Percentiles rank a stretch among this genome's conserved stretches.
These are phyloP conservation scores for Erpobdella octoculata DNA, from an alignment of 2,888 invertebrate genomes.

Conservation along the genomic window DNA sequence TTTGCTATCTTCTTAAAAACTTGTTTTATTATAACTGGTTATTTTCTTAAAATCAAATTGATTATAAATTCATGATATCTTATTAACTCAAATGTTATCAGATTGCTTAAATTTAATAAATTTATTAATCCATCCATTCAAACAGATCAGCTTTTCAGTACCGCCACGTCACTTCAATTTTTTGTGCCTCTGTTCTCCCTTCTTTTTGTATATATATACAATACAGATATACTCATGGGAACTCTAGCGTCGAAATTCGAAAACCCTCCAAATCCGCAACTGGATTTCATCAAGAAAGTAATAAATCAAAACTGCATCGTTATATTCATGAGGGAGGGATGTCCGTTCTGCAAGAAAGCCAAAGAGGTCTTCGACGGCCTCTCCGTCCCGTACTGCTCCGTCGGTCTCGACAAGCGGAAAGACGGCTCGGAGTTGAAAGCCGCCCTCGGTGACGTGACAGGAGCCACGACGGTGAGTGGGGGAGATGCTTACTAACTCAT, in stretches of 20 bases:
- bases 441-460: background rate
- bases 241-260: background rate
- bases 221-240: too few relatives aligned
- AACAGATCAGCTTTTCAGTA: too few relatives aligned
- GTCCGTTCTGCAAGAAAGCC: background rate
- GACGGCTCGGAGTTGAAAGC: background rate
- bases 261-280: background rate
- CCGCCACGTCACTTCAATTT: too few relatives aligned
- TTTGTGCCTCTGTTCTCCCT: too few relatives aligned
- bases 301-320: background rate
- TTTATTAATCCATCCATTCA: too few relatives aligned
- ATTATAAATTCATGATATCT: too few relatives aligned
- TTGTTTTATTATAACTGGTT: too few relatives aligned
- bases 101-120: too few relatives aligned
- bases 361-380: background rate
- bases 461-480: constrained; percentile 1
- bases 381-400: background rate
- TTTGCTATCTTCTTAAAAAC: too few relatives aligned
- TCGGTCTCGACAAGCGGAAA: background rate
- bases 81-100: too few relatives aligned
- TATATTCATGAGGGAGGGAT: constrained; percentile 1
- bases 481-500: background rate
- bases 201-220: too few relatives aligned
- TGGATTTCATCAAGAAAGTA: background rate
- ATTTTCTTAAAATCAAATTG: too few relatives aligned